These are phyloP conservation scores for Ceyx melanurus DNA, from an alignment of 2,113 vertebrate genomes.

Conservation along the genomic window DNA sequence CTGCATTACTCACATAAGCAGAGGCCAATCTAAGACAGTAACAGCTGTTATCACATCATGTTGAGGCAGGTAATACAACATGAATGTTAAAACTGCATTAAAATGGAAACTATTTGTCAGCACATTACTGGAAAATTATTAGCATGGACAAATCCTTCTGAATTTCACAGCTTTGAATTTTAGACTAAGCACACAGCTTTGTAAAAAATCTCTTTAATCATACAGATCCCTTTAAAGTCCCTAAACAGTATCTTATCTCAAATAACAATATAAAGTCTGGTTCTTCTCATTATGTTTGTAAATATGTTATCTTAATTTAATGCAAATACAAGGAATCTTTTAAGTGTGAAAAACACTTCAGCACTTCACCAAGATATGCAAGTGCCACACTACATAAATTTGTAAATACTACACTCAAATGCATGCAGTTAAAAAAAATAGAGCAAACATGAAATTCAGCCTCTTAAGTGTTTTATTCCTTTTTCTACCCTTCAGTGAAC, in stretches of 20 bases:
- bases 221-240: not conserved
- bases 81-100: not conserved
- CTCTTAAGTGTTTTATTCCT: not conserved
- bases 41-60: rapidly evolving
- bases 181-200: not conserved
- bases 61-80: not conserved
- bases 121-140: not conserved
- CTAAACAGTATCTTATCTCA: not conserved
- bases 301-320: not conserved
- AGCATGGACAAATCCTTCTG: not conserved
- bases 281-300: not conserved
- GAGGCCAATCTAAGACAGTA: not conserved
- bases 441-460: not conserved
- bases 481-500: not conserved
- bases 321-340: not conserved
- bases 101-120: not conserved
- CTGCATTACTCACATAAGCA: not conserved
- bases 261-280: not conserved
- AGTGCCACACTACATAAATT: not conserved
- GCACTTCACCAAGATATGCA: not conserved
- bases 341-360: not conserved
- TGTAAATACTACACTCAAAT: not conserved
- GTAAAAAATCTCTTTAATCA: not conserved
- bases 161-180: not conserved
- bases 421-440: not conserved